Percentiles rank a stretch among this genome's conserved stretches.
Conservation (phyloP, 2,113 vertebrate species). For the Forbesichthys papilliferus region DNA sequence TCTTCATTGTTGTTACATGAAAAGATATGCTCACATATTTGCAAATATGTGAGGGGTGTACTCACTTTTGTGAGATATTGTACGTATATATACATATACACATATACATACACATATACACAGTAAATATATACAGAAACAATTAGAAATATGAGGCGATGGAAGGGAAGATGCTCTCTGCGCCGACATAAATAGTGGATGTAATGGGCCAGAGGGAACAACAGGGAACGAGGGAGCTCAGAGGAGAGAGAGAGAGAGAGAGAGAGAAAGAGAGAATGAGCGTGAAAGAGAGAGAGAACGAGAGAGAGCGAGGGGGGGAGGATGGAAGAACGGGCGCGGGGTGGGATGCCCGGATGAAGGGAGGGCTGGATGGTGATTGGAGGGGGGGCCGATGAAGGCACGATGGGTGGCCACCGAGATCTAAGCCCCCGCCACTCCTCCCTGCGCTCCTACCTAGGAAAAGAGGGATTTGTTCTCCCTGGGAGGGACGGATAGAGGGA, state of each 20-base stretch:
- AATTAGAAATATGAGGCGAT: neutral
- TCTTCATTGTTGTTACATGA: too few species aligned
- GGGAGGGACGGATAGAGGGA: conserved; percentile 55
- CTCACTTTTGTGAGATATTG: neutral
- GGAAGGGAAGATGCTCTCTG: neutral
- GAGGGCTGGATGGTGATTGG: conserved; percentile 30
- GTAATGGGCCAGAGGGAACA: too few species aligned
- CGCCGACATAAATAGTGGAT: too few species aligned
- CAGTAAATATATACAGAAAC: neutral
- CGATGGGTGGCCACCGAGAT: conserved; percentile 65
- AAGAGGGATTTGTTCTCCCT: conserved; percentile 76
- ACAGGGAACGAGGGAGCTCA: neutral
- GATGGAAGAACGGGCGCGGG: neutral
- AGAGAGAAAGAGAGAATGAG: neutral
- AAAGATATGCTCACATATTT: too few species aligned
- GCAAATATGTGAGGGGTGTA: too few species aligned
- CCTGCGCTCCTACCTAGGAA: conserved; percentile 73
- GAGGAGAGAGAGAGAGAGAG: neutral
- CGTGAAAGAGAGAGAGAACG: neutral
- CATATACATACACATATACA: neutral
- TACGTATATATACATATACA: neutral
- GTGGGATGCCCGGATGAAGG: conserved; percentile 35
- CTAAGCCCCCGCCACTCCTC: conserved; percentile 72
- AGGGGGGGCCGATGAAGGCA: conserved; percentile 70
- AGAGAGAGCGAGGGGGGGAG: neutral